Evolutionary conservation across 1,140 invertebrate species (phyloP).

Genomic region (Hyphantria cunea): DNA sequence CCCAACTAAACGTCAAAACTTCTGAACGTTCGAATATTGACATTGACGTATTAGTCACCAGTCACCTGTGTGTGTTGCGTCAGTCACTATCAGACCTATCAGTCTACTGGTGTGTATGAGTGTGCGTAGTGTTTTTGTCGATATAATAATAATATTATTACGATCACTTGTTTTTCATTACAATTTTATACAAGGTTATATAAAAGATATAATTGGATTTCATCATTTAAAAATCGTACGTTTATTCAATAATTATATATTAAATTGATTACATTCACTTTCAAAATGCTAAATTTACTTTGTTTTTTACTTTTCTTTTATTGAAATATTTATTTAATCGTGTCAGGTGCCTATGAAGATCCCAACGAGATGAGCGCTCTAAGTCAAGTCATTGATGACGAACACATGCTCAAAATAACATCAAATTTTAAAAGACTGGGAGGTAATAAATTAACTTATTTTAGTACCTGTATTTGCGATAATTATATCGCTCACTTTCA

Average conservation of each 20-base stretch:
- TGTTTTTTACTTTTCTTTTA: no score
- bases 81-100: no score
- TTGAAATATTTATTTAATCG: background rate
- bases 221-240: background rate
- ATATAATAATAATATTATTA: slow-evolving; percentile 28
- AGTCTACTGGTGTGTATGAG: background rate
- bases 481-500: background rate
- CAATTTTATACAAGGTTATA: slow-evolving; percentile 15
- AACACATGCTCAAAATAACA: slow-evolving; percentile 72
- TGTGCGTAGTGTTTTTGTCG: background rate
- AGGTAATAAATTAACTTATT: slow-evolving; percentile 55
- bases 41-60: no score
- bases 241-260: no score
- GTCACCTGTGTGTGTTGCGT: no score
- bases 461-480: no score
- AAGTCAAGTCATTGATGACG: slow-evolving; percentile 64
- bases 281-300: no score
- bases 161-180: slow-evolving; percentile 13
- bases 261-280: no score
- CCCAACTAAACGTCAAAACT: no score
- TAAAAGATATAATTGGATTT: background rate
- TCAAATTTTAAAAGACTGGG: slow-evolving; percentile 79
- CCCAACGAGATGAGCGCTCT: slow-evolving; percentile 50
- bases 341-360: slow-evolving; percentile 30
- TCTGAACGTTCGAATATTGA: no score